These are phyloP conservation scores for Scolopax mira DNA, from an alignment of 2,113 vertebrate genomes.

Conservation along the genomic window DNA sequence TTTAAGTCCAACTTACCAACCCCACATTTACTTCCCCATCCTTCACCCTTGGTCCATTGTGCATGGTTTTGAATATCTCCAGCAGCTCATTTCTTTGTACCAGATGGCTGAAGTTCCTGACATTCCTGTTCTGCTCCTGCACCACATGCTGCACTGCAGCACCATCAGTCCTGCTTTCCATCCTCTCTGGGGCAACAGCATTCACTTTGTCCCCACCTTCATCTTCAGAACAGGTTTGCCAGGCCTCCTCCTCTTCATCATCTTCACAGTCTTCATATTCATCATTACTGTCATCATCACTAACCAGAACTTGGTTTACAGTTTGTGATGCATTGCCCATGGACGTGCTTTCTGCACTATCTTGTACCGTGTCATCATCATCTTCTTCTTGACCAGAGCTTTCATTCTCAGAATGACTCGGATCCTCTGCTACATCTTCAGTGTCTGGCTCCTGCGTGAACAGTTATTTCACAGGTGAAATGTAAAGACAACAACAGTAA, in stretches of 20 bases:
- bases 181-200: not conserved
- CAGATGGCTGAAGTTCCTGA: conserved; percentile 84
- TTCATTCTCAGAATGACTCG: not conserved
- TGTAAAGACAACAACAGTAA: not conserved
- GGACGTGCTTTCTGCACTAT: not conserved
- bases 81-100: conserved; percentile 87
- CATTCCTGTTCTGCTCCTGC: not conserved
- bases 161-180: not conserved
- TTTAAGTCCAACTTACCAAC: conserved; percentile 80
- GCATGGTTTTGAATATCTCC: conserved; percentile 80
- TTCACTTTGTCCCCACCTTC: conserved; percentile 12
- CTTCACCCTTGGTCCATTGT: conserved; percentile 78
- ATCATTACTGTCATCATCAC: conserved; percentile 58
- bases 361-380: not conserved
- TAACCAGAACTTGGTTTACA: not conserved
- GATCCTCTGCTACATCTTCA: not conserved
- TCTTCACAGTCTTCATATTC: conserved; percentile 79
- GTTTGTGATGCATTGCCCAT: not conserved
- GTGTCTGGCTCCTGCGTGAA: conserved; percentile 70
- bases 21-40: conserved; percentile 90
- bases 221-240: conserved; percentile 91
- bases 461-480: not conserved
- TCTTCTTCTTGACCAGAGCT: conserved; percentile 5
- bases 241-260: conserved; percentile 77
- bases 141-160: not conserved